Evolutionary conservation across 2,797 vertebrate genomes (phyloP).

Genomic region (Xyrichtys novacula): DNA sequence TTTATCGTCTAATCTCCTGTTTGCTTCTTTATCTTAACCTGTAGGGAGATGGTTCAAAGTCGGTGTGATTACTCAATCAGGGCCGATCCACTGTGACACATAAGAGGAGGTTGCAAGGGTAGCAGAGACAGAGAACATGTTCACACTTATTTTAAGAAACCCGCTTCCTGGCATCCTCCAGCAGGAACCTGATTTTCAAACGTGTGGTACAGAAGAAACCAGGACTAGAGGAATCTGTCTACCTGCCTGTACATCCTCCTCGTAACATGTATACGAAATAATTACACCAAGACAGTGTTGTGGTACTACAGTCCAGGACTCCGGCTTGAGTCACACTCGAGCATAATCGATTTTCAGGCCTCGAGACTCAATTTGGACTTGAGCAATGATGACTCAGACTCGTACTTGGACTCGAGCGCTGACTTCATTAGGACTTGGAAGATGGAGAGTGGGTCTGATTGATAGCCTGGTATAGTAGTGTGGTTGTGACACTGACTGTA

Average conservation of each 20-base stretch:
- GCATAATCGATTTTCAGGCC: too few species aligned
- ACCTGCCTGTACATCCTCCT: background rate
- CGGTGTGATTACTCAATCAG: background rate
- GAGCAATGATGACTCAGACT: too few species aligned
- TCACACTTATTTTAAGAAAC: constrained; percentile 19
- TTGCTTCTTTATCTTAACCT: constrained; percentile 10
- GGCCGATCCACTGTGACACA: background rate
- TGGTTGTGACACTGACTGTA: too few species aligned
- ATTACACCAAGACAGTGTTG: too few species aligned
- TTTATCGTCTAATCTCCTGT: constrained; percentile 28
- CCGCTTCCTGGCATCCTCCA: background rate
- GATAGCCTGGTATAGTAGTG: too few species aligned
- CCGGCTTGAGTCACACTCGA: too few species aligned
- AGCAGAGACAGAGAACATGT: background rate
- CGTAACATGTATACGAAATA: too few species aligned
- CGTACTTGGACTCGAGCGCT: too few species aligned
- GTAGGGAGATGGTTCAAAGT: background rate
- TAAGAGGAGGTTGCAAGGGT: background rate
- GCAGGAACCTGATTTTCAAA: constrained; percentile 10
- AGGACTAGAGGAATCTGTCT: constrained; percentile 3
- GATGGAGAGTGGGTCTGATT: too few species aligned
- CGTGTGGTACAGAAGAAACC: background rate
- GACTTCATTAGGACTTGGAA: too few species aligned
- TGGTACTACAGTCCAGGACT: too few species aligned
- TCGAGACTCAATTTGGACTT: too few species aligned